Evolutionary conservation across 2,797 vertebrate species (phyloP).

Genomic region (Denticeps clupeoides): DNA sequence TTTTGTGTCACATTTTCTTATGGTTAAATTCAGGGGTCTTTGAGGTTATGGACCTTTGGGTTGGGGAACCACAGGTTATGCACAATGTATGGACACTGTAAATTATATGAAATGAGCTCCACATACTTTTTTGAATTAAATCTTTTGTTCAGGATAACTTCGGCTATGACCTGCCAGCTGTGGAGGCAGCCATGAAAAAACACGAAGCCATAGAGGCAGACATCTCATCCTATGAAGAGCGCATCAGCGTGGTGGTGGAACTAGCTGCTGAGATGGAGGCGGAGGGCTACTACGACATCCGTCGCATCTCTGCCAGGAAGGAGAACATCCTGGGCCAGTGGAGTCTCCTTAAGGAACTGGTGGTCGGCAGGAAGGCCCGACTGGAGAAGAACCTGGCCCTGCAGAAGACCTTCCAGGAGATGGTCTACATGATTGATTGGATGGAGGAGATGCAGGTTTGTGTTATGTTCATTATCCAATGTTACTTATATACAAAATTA

Average conservation of each 20-base stretch:
- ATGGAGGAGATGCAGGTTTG: conserved; percentile 92
- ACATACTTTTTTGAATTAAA: neutral
- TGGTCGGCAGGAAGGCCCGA: conserved; percentile 65
- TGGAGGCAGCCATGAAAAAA: conserved; percentile 95
- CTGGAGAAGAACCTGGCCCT: conserved; percentile 83
- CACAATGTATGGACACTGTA: neutral
- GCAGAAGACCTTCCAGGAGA: conserved; percentile 93
- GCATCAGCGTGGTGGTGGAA: conserved; percentile 79
- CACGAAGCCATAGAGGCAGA: conserved; percentile 94
- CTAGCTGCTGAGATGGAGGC: conserved; percentile 74
- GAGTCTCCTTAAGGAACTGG: conserved; percentile 76
- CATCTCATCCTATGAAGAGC: conserved; percentile 85
- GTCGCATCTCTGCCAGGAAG: conserved; percentile 70
- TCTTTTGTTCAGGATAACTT: conserved; percentile 75
- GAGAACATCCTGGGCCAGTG: conserved; percentile 89
- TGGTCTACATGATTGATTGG: conserved; percentile 98
- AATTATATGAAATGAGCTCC: neutral
- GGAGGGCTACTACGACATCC: conserved; percentile 79
- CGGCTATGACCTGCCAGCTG: conserved; percentile 86
- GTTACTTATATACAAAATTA: too few species aligned
- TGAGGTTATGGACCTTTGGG: too few species aligned
- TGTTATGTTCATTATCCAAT: neutral
- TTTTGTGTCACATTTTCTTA: too few species aligned
- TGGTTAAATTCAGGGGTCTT: too few species aligned
- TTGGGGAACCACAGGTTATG: too few species aligned